Percentiles rank a stretch among this genome's conserved stretches.
phyloP scores from a whole-genome alignment of 2,113 vertebrate species.

The Cygnus buccinator region DNA sequence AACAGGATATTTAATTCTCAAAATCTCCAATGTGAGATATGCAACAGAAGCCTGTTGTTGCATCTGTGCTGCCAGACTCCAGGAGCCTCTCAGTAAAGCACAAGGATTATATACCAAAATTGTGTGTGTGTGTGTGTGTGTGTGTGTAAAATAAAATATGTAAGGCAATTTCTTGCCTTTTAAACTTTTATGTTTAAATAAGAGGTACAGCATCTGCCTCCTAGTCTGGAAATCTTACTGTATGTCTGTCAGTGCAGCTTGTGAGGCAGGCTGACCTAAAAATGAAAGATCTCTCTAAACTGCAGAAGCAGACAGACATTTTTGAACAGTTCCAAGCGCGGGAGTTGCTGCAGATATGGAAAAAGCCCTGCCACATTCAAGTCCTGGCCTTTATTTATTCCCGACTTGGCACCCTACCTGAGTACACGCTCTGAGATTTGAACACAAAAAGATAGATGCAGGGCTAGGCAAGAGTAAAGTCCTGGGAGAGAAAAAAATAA shows the following conservation, averaged over 20 bases:
- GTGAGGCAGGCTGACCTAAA: slow-evolving; percentile 28
- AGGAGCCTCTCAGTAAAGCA: slow-evolving; percentile 5
- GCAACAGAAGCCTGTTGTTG: neutral
- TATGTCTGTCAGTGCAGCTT: neutral
- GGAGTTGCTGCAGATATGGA: slow-evolving; percentile 14
- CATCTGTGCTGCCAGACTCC: slow-evolving; percentile 31
- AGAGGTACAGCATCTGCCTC: neutral
- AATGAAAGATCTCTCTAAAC: slow-evolving; percentile 22
- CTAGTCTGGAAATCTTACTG: neutral
- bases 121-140: neutral
- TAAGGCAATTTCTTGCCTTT: neutral
- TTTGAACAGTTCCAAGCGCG: slow-evolving; percentile 47
- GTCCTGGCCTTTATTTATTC: neutral
- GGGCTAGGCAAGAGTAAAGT: neutral
- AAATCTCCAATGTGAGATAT: neutral
- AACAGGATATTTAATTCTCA: slow-evolving; percentile 12
- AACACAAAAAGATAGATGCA: neutral
- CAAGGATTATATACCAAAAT: neutral
- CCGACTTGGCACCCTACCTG: neutral
- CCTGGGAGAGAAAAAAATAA: too few relatives aligned
- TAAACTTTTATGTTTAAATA: slow-evolving; percentile 32
- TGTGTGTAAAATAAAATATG: slow-evolving; percentile 7
- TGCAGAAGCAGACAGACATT: slow-evolving; percentile 29
- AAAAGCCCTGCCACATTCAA: neutral
- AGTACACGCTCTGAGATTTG: neutral